Conservation (phyloP, 2,113 vertebrate genomes). For the Sorex fumeus region DNA sequence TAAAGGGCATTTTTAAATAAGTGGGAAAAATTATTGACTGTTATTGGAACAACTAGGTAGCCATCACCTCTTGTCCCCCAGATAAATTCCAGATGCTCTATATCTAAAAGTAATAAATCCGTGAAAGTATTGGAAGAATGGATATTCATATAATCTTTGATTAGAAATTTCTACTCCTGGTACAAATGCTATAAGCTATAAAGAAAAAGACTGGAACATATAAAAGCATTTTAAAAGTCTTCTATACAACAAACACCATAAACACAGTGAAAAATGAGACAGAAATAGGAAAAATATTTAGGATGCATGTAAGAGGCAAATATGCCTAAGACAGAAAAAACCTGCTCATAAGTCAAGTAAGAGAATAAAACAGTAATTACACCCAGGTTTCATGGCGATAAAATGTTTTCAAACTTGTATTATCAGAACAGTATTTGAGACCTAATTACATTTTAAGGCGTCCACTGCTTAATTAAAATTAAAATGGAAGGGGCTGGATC, state of each 20-base stretch:
- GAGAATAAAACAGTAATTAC: not conserved
- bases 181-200: slow-evolving; percentile 68
- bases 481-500: not conserved
- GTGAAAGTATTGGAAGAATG: slow-evolving; percentile 61
- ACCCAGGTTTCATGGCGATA: slow-evolving; percentile 9
- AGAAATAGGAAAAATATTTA: slow-evolving; percentile 67
- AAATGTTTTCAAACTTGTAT: slow-evolving; percentile 9
- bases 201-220: slow-evolving; percentile 67
- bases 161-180: slow-evolving; percentile 72
- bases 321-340: slow-evolving; percentile 12
- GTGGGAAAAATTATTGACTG: slow-evolving; percentile 53
- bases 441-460: not conserved
- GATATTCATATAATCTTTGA: slow-evolving; percentile 69
- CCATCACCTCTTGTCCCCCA: slow-evolving; percentile 4
- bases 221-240: slow-evolving; percentile 75
- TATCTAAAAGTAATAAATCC: slow-evolving; percentile 68
- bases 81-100: slow-evolving; percentile 75
- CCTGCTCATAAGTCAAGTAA: not conserved
- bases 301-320: slow-evolving; percentile 57
- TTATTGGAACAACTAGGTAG: slow-evolving; percentile 55
- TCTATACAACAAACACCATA: slow-evolving; percentile 58
- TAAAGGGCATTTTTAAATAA: slow-evolving; percentile 63
- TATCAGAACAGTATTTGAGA: slow-evolving; percentile 44
- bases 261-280: slow-evolving; percentile 64
- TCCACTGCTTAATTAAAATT: slow-evolving; percentile 32